Evolutionary conservation across 2,797 vertebrate genomes (phyloP).

Genomic region (Cyprinodon diabolis): DNA sequence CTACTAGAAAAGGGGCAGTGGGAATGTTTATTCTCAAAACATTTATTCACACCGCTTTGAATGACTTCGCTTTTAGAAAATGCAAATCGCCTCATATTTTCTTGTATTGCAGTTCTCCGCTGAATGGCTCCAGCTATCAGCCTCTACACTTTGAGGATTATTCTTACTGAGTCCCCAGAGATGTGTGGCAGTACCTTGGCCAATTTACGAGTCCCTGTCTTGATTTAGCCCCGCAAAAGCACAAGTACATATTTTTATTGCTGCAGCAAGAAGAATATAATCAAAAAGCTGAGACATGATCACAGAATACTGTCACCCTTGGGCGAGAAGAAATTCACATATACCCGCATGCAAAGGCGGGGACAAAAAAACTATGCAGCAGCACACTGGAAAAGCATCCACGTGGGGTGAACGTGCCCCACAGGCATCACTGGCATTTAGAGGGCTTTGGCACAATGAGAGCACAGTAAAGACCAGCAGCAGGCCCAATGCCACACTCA

Average conservation of each 20-base stretch:
- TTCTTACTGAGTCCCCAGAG: slow-evolving; percentile 35
- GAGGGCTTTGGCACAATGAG: slow-evolving; percentile 67
- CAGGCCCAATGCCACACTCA: slow-evolving; percentile 52
- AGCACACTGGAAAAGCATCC: slow-evolving; percentile 26
- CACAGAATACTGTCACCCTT: slow-evolving; percentile 57
- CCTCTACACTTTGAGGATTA: slow-evolving; percentile 27
- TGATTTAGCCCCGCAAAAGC: slow-evolving; percentile 29
- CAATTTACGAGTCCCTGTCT: slow-evolving; percentile 32
- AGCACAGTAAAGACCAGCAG: slow-evolving; percentile 59
- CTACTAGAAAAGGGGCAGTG: slow-evolving; percentile 49
- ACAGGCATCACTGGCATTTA: slow-evolving; percentile 67
- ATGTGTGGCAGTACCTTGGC: slow-evolving; percentile 18
- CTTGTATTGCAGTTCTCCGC: slow-evolving; percentile 28
- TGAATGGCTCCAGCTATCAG: slow-evolving; percentile 40
- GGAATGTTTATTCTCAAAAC: slow-evolving; percentile 58
- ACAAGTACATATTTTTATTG: slow-evolving; percentile 17
- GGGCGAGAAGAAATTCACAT: slow-evolving; percentile 44
- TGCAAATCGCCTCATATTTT: slow-evolving; percentile 42
- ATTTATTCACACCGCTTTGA: slow-evolving; percentile 13
- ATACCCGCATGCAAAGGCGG: slow-evolving; percentile 19
- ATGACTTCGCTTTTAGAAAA: slow-evolving; percentile 43
- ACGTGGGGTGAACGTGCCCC: slow-evolving; percentile 52
- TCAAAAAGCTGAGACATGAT: slow-evolving; percentile 48
- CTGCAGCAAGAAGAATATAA: slow-evolving; percentile 29
- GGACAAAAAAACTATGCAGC: slow-evolving; percentile 37